Base-by-base conservation (phyloP, 2,888 invertebrate species). In the Spisula subtruncata region DNA sequence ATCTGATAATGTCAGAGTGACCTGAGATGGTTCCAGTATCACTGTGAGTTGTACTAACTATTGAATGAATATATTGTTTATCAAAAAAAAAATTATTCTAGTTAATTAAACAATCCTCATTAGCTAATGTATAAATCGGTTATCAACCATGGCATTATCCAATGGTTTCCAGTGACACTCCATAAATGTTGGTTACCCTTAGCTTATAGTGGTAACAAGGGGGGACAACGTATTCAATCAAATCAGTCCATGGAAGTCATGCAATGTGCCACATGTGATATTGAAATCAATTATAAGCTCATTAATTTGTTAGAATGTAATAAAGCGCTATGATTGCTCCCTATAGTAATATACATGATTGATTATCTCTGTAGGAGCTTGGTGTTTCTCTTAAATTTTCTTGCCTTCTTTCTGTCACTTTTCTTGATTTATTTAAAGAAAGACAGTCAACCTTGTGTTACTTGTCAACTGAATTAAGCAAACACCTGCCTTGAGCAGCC, bases 271-370 rank as follows among this genome's bases (percentile, higher is more conserved):
- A 51, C 25, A 66, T 66, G 60, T 66, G n/a, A 25, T 66, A 25
- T 25, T 66, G 60, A 66, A 66, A 66, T 66, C 60, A 66, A 66
- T 66, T 66, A 66, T 25, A 10, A 25, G 60, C 2, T 25, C 20
- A 25, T 66, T 66, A 66, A 66, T 66, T 66, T n/a, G 60, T 66
- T 66, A 25, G 60, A 20, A 66, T 66, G 60, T 25, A 25, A 66
- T 10, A 25, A n/a, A 4, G 12, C 0, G 60, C 25, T 66, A 12
- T n/a, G 10, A 25, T 66, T 2, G 60, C 25, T 66, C 60, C 60
- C 60, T 66, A 25, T 25, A n/a, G 60, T 66, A 5, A 66, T 66
- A 25, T 66, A 25, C 0, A n/a, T 66, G 60, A 66, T 66, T n/a
- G 60, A 25, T 66, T 20, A 66, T 66, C 25, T 25, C 60, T n/a